Evolutionary conservation across 1,140 invertebrate species (phyloP).

Genomic region (Portunus trituberculatus): DNA sequence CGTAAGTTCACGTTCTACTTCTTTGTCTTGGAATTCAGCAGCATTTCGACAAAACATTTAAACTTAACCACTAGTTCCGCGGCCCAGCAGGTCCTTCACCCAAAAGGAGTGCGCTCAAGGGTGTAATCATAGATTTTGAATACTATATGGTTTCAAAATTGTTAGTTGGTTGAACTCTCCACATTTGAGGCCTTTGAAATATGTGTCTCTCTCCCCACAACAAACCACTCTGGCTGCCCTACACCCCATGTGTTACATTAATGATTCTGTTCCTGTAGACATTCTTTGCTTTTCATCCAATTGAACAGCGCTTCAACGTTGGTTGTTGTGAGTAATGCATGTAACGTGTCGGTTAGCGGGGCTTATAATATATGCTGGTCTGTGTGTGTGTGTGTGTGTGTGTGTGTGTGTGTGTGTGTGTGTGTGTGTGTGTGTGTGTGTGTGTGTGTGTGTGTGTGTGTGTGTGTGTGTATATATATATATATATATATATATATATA

Average conservation of each 20-base stretch:
- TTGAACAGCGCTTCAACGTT: too few species aligned
- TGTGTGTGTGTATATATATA: neutral
- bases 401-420: constrained; percentile 33
- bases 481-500: neutral
- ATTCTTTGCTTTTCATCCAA: too few species aligned
- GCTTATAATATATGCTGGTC: neutral
- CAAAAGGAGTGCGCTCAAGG: neutral
- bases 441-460: constrained; percentile 9
- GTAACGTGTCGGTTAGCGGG: too few species aligned
- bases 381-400: constrained; percentile 35
- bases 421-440: constrained; percentile 35
- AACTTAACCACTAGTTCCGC: neutral
- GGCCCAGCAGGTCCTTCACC: neutral
- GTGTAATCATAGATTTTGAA: neutral
- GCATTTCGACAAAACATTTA: neutral
- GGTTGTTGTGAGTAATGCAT: too few species aligned
- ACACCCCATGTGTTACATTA: neutral
- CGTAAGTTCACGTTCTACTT: neutral
- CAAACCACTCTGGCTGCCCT: neutral
- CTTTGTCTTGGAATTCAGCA: neutral
- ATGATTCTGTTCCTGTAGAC: neutral
- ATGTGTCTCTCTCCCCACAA: neutral
- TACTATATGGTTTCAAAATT: neutral
- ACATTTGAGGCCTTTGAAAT: neutral
- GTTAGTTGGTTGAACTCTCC: neutral